Conservation (phyloP, 1,140 invertebrate genomes). For the Leptinotarsa texana region DNA sequence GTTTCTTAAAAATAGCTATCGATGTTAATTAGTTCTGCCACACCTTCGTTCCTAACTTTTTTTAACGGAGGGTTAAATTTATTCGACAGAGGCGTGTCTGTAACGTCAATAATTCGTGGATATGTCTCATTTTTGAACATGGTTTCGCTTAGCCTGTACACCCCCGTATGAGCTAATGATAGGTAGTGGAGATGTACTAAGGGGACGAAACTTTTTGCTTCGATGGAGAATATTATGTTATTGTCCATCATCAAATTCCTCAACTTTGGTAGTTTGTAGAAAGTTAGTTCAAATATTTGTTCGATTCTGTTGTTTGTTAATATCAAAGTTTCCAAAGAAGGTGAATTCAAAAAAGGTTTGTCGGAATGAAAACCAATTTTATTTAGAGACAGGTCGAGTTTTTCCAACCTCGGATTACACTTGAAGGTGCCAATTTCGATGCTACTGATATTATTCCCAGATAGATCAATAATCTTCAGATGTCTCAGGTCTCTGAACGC, state of each 20-base stretch:
- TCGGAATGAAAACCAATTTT: slow-evolving; percentile 52
- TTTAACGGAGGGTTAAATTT: slow-evolving; percentile 49
- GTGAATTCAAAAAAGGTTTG: slow-evolving; percentile 47
- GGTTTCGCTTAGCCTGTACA: slow-evolving; percentile 42
- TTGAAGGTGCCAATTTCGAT: slow-evolving; percentile 64
- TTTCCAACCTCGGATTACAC: slow-evolving; percentile 59
- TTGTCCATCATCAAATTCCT: slow-evolving; percentile 45
- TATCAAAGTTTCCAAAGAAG: slow-evolving; percentile 44
- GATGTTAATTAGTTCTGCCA: slow-evolving; percentile 42
- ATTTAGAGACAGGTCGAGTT: slow-evolving; percentile 63
- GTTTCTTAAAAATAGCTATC: slow-evolving; percentile 29
- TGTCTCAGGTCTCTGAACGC: slow-evolving; percentile 67
- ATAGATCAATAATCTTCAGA: slow-evolving; percentile 69
- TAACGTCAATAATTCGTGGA: slow-evolving; percentile 49
- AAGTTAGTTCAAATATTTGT: slow-evolving; percentile 50
- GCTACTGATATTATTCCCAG: slow-evolving; percentile 63
- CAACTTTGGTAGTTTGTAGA: slow-evolving; percentile 47
- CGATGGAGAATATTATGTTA: slow-evolving; percentile 44
- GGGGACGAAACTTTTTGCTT: slow-evolving; percentile 45
- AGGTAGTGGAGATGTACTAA: slow-evolving; percentile 49
- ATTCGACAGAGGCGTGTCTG: slow-evolving; percentile 45
- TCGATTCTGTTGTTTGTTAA: slow-evolving; percentile 47
- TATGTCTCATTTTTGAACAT: slow-evolving; percentile 46
- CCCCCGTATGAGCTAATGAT: slow-evolving; percentile 49
- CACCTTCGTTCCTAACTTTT: slow-evolving; percentile 42